phyloP scores from a whole-genome alignment of 2,888 invertebrate genomes.

The Epinotia brunnichana region DNA sequence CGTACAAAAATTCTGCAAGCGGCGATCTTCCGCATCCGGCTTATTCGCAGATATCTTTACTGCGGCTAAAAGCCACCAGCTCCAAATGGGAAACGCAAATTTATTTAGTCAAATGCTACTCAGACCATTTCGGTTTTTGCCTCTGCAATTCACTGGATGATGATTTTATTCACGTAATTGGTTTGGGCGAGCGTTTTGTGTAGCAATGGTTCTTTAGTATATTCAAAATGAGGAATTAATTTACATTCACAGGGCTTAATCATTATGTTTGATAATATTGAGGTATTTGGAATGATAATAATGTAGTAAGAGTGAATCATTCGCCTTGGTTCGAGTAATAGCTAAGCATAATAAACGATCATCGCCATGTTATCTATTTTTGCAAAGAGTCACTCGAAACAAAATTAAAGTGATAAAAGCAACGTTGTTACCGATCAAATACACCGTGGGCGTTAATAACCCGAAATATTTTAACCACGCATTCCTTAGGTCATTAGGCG shows the following conservation, averaged over 20 bases:
- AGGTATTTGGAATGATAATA: not conserved
- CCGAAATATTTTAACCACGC: no score
- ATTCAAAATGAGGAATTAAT: conserved; percentile 25
- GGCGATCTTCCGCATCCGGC: not conserved
- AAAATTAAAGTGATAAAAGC: no score
- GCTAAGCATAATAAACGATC: no score
- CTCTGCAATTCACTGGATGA: conserved; percentile 48
- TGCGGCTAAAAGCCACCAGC: conserved; percentile 30
- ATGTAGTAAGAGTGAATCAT: no score
- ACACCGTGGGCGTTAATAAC: no score
- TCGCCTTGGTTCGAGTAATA: no score
- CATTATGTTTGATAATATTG: not conserved
- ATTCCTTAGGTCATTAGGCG: no score
- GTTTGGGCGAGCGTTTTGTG: conserved; percentile 29
- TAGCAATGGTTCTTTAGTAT: conserved; percentile 23
- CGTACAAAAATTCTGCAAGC: not conserved
- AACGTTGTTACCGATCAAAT: no score
- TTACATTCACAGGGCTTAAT: conserved; percentile 18
- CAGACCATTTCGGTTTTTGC: conserved; percentile 53
- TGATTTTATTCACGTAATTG: conserved; percentile 51
- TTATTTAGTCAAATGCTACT: conserved; percentile 52
- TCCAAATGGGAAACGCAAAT: conserved; percentile 43
- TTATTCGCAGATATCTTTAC: conserved; percentile 31
- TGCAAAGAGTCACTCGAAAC: no score
- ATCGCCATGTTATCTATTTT: no score